These are phyloP conservation scores for Limnephilus marmoratus DNA, from an alignment of 2,888 invertebrate species.

Conservation along the genomic window DNA sequence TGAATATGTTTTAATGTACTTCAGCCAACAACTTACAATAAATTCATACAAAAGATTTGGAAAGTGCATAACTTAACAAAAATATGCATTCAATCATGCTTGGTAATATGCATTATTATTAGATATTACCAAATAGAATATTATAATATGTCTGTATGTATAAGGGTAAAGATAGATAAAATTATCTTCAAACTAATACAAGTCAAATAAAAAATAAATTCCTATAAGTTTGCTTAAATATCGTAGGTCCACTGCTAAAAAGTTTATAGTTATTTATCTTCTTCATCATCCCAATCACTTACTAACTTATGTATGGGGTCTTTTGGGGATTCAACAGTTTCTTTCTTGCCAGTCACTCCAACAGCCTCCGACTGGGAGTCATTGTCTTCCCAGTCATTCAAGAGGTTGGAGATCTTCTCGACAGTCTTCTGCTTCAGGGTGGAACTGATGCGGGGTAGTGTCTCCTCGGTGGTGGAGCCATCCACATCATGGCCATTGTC, in stretches of 20 bases:
- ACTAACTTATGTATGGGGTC: conserved; percentile 74
- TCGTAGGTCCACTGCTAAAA: not conserved
- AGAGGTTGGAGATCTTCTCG: conserved; percentile 72
- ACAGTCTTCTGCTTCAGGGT: conserved; percentile 67
- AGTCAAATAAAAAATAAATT: not conserved
- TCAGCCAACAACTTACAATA: not conserved
- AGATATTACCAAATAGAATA: not conserved
- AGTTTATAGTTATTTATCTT: conserved; percentile 57
- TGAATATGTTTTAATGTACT: not conserved
- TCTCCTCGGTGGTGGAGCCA: conserved; percentile 28
- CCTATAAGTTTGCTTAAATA: not conserved
- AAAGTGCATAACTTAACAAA: not conserved
- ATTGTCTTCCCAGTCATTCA: conserved; percentile 77
- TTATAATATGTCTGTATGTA: not conserved
- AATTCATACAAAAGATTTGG: not conserved
- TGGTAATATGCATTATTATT: not conserved
- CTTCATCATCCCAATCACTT: conserved; percentile 75
- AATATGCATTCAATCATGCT: not conserved
- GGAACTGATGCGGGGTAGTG: not conserved
- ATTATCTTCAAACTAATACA: not conserved
- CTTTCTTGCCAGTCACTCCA: conserved; percentile 65
- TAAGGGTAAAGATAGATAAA: not conserved
- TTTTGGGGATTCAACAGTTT: conserved; percentile 67
- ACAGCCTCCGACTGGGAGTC: conserved; percentile 71
- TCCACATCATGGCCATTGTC: conserved; percentile 63